Evolutionary conservation across 1,140 invertebrate genomes (phyloP).

Genomic region (Epicauta chinensis): DNA sequence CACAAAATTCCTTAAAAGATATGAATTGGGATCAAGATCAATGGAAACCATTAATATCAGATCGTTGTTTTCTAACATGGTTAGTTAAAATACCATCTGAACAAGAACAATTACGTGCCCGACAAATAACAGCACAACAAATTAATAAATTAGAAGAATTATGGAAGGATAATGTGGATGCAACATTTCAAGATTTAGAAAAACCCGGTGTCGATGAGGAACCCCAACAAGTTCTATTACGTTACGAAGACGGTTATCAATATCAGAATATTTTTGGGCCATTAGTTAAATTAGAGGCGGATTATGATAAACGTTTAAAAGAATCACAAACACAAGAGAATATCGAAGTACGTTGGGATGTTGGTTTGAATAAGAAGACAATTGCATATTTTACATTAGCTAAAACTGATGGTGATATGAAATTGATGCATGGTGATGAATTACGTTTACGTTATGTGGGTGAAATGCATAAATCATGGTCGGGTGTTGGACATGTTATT

Average conservation of each 20-base stretch:
- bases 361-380: constrained; percentile 96
- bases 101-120: constrained; percentile 88
- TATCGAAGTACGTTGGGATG: constrained; percentile 97
- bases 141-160: constrained; percentile 97
- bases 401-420: constrained; percentile 97
- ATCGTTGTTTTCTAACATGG: constrained; percentile 94
- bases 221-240: constrained; percentile 69
- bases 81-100: constrained; percentile 94
- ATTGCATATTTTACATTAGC: constrained; percentile 97
- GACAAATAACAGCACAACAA: constrained; percentile 94
- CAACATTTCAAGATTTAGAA: constrained; percentile 95
- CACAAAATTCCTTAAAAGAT: constrained; percentile 80
- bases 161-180: constrained; percentile 98
- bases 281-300: constrained; percentile 93
- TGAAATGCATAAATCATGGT: constrained; percentile 90
- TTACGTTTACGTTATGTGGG: constrained; percentile 88
- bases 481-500: constrained; percentile 92
- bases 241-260: constrained; percentile 98
- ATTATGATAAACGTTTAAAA: constrained; percentile 97
- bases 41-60: constrained; percentile 96
- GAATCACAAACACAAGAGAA: constrained; percentile 98
- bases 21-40: constrained; percentile 99
- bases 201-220: constrained; percentile 97
- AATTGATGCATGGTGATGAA: constrained; percentile 99
- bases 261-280: constrained; percentile 99